Evolutionary conservation across 2,797 vertebrate species (phyloP), one percentile per base, ranked within the genome.

Genomic region (Enteromius unitaeniatus): DNA sequence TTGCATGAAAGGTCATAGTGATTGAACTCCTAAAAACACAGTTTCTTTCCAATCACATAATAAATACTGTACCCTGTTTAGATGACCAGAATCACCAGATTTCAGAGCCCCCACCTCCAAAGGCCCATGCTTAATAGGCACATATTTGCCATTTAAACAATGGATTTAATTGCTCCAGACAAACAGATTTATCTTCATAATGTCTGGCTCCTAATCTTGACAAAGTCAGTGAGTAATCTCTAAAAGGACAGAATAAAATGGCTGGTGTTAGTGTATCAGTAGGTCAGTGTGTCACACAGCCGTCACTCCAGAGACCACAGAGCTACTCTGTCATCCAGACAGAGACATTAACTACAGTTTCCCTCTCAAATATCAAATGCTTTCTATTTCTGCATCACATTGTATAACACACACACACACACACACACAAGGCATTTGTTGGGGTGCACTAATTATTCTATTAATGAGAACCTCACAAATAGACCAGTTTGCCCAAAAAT

Each of bases 231-330:
- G 23, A 47, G 53, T 49, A 31, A 37, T 64, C 42, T 49, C 69
- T 64, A 64, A 64, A 64, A 62, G 37, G 69, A 51, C 26, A 45
- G 58, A 53, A 85, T 51, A 79, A 79, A 79, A 80, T 80, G 60
- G 90, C 88, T 90, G 89, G 91, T 90, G 88, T 91, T 90, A 92
- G 85, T 91, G 89, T 91, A 93, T 92, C 91, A 93, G 69, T 84
- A 68, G 81, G 93, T 94, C 93, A 94, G 90, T 92, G 91, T 92
- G 92, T 94, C 92, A 92, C 81, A 90, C 90, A 73, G 55, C 79
- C 70, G 34, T 60, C 26, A 80, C 78, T 83, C 73, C 53, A 78
- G 78, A 86, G 78, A 84, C 85, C 42, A 62, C 47, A 62, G 26
- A 62, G 23, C 14, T 37, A 60, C 68, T 72, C 37, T 72, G 55